Evolutionary conservation across 2,888 invertebrate genomes (phyloP).

Genomic region (Harpalus rufipes): DNA sequence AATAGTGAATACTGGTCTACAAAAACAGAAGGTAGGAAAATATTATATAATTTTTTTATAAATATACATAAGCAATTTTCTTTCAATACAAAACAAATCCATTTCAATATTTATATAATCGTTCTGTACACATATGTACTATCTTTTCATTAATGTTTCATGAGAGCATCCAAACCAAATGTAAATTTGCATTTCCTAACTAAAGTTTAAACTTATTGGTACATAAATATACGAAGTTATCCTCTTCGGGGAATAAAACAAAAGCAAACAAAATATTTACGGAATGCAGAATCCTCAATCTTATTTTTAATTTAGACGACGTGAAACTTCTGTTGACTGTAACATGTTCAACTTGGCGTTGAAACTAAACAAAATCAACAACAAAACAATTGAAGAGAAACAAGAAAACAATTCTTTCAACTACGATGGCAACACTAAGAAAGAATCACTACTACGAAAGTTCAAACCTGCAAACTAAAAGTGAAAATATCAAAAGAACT

Average conservation of each 20-base stretch:
- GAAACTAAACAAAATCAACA: conserved; percentile 44
- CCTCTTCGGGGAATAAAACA: conserved; percentile 2
- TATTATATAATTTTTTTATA: no score
- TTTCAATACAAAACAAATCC: background rate
- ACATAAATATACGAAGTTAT: background rate
- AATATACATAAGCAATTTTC: background rate
- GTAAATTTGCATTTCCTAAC: background rate
- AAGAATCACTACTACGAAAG: background rate
- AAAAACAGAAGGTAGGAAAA: background rate
- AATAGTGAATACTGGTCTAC: background rate
- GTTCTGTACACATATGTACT: background rate
- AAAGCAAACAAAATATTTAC: conserved; percentile 17
- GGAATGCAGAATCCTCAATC: conserved; percentile 21
- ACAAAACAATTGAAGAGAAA: conserved; percentile 7
- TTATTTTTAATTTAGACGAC: conserved; percentile 36
- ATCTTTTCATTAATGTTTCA: background rate
- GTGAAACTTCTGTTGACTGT: conserved; percentile 11
- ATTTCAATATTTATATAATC: background rate
- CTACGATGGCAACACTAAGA: conserved; percentile 11
- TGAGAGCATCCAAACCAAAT: background rate
- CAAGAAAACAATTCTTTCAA: conserved; percentile 49
- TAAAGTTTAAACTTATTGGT: background rate
- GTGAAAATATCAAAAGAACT: no score
- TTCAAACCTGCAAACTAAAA: background rate
- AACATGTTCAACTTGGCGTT: conserved; percentile 4